These are phyloP conservation scores for Chorisops tibialis DNA, from an alignment of 2,888 invertebrate genomes.

Conservation along the genomic window DNA sequence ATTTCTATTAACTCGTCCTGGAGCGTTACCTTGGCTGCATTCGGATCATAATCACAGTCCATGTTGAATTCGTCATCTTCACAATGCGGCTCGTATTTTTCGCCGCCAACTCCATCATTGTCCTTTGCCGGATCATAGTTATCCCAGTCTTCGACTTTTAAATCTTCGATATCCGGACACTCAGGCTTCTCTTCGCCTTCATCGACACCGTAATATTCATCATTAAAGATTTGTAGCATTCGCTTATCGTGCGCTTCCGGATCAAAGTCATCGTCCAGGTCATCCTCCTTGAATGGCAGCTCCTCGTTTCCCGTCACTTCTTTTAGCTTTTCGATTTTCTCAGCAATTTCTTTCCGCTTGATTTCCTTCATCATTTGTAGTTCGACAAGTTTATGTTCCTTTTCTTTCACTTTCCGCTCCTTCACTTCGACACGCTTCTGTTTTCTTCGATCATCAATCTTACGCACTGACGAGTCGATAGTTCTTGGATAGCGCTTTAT, in stretches of 20 bases:
- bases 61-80: conserved; percentile 84
- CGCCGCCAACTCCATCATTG: conserved; percentile 55
- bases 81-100: conserved; percentile 58
- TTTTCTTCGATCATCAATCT: conserved; percentile 74
- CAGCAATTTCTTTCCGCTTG: conserved; percentile 85
- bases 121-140: conserved; percentile 60
- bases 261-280: conserved; percentile 88
- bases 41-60: conserved; percentile 82
- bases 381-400: conserved; percentile 78
- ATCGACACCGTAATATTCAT: conserved; percentile 76
- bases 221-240: conserved; percentile 83
- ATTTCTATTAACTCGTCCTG: conserved; percentile 60
- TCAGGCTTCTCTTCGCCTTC: conserved; percentile 74
- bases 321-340: conserved; percentile 81
- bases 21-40: conserved; percentile 53
- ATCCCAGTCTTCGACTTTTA: conserved; percentile 51
- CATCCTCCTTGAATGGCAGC: conserved; percentile 60
- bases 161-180: conserved; percentile 73
- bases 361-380: conserved; percentile 81
- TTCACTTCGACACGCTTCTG: conserved; percentile 72
- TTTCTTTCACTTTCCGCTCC: conserved; percentile 73
- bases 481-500: conserved; percentile 90
- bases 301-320: conserved; percentile 81
- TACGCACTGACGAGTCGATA: conserved; percentile 76
- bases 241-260: conserved; percentile 80